Evolutionary conservation across 2,797 vertebrate genomes (phyloP).

Genomic region (Parauchenoglanis ngamensis): DNA sequence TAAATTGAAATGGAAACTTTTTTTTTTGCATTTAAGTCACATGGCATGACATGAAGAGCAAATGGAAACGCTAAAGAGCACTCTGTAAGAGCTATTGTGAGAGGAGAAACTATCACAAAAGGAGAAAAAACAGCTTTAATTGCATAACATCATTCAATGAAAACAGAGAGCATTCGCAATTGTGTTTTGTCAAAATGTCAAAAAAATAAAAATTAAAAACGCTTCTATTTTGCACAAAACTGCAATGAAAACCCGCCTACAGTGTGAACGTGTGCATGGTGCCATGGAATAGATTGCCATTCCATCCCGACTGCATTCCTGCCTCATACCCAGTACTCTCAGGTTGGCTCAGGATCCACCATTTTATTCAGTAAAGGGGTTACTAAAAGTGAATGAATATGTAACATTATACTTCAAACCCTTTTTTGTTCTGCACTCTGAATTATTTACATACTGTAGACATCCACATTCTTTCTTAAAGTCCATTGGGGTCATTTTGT

Average conservation of each 20-base stretch:
- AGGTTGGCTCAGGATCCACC: not conserved
- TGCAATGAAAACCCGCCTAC: not conserved
- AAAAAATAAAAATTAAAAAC: too few species aligned
- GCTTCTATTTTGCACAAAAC: too few species aligned
- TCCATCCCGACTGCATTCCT: not conserved
- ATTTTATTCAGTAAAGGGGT: not conserved
- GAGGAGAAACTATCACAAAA: too few species aligned
- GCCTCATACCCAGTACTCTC: not conserved
- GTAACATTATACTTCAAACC: not conserved
- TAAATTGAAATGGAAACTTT: too few species aligned
- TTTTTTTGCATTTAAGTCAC: too few species aligned
- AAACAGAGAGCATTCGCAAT: too few species aligned
- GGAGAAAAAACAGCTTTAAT: too few species aligned
- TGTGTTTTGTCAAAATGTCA: too few species aligned
- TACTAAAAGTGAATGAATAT: not conserved
- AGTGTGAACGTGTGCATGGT: not conserved
- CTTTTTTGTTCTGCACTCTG: not conserved
- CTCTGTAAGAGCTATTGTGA: too few species aligned
- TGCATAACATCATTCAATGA: too few species aligned
- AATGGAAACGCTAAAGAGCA: too few species aligned
- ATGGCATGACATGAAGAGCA: too few species aligned
- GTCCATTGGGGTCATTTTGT: conserved; percentile 4
- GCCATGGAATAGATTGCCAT: not conserved
- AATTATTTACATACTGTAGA: not conserved
- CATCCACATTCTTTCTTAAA: not conserved